phyloP scores from a whole-genome alignment of 2,888 invertebrate genomes.

The Trichacis sp. region DNA sequence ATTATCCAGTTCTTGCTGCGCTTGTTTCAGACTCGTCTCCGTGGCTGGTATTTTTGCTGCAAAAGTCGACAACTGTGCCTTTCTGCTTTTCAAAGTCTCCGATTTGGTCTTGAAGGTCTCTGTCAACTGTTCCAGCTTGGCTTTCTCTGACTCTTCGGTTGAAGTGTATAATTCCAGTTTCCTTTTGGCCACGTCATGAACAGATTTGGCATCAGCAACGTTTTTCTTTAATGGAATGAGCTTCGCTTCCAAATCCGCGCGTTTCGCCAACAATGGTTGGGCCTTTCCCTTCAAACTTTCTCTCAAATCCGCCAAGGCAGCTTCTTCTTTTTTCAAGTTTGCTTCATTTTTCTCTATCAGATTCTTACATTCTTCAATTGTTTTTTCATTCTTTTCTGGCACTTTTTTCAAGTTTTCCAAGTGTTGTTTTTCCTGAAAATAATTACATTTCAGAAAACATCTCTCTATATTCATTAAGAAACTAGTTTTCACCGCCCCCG shows the following conservation, averaged over 20 bases:
- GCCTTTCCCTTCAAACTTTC: constrained; percentile 72
- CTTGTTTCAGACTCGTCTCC: constrained; percentile 69
- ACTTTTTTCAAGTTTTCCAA: constrained; percentile 75
- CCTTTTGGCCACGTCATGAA: constrained; percentile 77
- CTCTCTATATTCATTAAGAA: not conserved
- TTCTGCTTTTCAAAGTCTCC: constrained; percentile 69
- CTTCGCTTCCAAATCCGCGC: constrained; percentile 77
- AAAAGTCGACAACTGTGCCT: constrained; percentile 57
- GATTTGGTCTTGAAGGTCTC: constrained; percentile 71
- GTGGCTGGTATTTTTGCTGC: constrained; percentile 71
- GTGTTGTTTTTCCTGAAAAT: constrained; percentile 76
- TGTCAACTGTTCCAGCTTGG: constrained; percentile 74
- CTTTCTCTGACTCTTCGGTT: constrained; percentile 74
- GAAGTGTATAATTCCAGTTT: constrained; percentile 82
- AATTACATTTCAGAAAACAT: not conserved
- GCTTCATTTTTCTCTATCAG: constrained; percentile 71
- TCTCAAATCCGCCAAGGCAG: constrained; percentile 69
- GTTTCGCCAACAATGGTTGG: constrained; percentile 77
- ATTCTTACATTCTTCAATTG: constrained; percentile 77
- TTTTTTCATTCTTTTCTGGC: constrained; percentile 81
- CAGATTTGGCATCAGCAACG: constrained; percentile 79
- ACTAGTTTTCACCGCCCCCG: too few relatives aligned
- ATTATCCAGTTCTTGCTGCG: constrained; percentile 71
- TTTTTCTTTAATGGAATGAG: constrained; percentile 78
- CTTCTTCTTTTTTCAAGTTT: constrained; percentile 71